Evolutionary conservation across 2,797 vertebrate species (phyloP), one percentile per base, ranked within the genome.

Genomic region (Acipenser ruthenus): DNA sequence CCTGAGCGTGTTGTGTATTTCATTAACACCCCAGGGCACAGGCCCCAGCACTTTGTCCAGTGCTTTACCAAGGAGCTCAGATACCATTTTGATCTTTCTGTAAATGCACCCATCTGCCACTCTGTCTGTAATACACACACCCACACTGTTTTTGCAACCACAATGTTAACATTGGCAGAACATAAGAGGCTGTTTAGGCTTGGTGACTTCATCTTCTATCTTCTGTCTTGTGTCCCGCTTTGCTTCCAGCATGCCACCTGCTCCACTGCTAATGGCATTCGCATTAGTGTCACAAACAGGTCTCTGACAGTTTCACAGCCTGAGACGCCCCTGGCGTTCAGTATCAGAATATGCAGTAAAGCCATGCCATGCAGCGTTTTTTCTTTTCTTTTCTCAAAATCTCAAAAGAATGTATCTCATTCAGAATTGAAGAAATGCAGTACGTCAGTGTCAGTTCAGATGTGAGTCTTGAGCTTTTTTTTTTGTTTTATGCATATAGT

Each of bases 231-330:
- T 58, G 55, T n/a, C 71, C 63, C 56, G 62, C 68, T 71, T 70
- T 70, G 58, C 68, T 73, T 64, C 68, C 62, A 70, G 64, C 68
- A 69, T 70, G 69, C 78, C 80, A 79, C 78, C 80, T 82, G 80
- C 77, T 78, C 6, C 13, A 15, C 13, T 11, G 55, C 12, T 68
- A 53, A 69, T 71, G 68, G 55, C 71, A 75, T 75, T 68, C 62
- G 68, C 66, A 60, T 59, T 63, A 71, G 73, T 49, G 67, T 68
- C 72, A 73, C 70, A 70, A 69, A 48, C 66, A 70, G 71, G 64
- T 65, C 65, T 71, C 74, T 78, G 72, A 67, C 53, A 67, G 55
- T 74, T 78, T 76, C 59, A 67, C 70, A 60, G 71, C 65, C 68
- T 67, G 74, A 70, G 66, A 76, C 68, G 67, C 66, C 69, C 2